Conservation (phyloP, 2,797 vertebrate genomes). For the Cynopterus sphinx region DNA sequence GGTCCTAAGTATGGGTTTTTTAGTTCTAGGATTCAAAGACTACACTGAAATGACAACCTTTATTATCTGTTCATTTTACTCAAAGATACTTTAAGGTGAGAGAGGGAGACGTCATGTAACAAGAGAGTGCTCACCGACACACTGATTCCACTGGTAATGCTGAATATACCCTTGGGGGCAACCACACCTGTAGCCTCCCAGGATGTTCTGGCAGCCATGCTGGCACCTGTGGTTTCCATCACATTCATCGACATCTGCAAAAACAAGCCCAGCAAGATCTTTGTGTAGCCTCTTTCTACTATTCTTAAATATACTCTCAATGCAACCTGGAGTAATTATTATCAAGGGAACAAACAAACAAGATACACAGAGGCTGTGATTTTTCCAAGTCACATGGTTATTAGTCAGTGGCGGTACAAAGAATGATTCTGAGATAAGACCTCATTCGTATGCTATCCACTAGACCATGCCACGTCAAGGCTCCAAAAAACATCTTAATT, state of each 20-base stretch:
- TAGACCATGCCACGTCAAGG: not conserved
- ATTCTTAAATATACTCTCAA: not conserved
- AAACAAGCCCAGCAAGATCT: not conserved
- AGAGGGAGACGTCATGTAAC: not conserved
- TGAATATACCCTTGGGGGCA: constrained; percentile 91
- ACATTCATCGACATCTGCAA: constrained; percentile 90
- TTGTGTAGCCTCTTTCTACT: not conserved
- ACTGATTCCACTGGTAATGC: constrained; percentile 93
- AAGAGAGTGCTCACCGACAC: constrained; percentile 87
- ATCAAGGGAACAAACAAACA: not conserved
- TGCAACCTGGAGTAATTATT: not conserved
- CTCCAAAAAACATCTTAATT: constrained; percentile 25
- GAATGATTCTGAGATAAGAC: constrained; percentile 20
- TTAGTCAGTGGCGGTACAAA: not conserved
- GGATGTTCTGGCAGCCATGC: constrained; percentile 90
- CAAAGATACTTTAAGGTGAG: not conserved
- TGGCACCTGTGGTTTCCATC: constrained; percentile 90
- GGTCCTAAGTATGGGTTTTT: not conserved
- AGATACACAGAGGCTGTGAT: not conserved
- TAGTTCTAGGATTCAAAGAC: not conserved
- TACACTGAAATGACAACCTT: not conserved
- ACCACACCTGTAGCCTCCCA: constrained; percentile 89
- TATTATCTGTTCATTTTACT: not conserved
- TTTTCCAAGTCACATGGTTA: not conserved
- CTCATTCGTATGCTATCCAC: not conserved